Evolutionary conservation across 2,113 vertebrate genomes (phyloP).

Genomic region (Pandion haliaetus): DNA sequence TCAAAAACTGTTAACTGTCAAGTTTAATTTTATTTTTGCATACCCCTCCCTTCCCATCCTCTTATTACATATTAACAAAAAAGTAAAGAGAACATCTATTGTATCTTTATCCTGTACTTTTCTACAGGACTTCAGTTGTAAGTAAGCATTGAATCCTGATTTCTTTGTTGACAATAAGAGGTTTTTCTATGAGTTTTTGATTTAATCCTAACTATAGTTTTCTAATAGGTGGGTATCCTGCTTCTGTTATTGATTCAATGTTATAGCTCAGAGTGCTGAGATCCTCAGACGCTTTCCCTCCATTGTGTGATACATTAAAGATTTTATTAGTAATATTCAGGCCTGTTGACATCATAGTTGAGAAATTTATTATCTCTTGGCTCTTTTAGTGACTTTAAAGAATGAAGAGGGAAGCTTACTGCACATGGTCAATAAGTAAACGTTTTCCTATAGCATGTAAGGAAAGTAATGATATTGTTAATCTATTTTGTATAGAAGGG

Average conservation of each 20-base stretch:
- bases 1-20: not conserved
- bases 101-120: not conserved
- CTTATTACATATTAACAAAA: not conserved
- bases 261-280: not conserved
- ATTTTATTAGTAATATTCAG: not conserved
- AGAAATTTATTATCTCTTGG: not conserved
- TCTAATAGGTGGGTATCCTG: not conserved
- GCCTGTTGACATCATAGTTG: not conserved
- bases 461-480: not conserved
- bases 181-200: not conserved
- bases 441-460: not conserved
- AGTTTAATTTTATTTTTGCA: not conserved
- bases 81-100: not conserved
- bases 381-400: not conserved
- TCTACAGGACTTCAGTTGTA: not conserved
- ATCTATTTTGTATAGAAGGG: not conserved
- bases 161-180: not conserved
- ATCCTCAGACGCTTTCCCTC: not conserved
- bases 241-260: not conserved
- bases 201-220: not conserved
- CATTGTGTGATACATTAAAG: not conserved
- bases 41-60: not conserved
- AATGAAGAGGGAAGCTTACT: not conserved
- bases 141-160: not conserved
- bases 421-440: not conserved